phyloP scores from a whole-genome alignment of 2,797 vertebrate genomes.

The Muscicapa comitata region DNA sequence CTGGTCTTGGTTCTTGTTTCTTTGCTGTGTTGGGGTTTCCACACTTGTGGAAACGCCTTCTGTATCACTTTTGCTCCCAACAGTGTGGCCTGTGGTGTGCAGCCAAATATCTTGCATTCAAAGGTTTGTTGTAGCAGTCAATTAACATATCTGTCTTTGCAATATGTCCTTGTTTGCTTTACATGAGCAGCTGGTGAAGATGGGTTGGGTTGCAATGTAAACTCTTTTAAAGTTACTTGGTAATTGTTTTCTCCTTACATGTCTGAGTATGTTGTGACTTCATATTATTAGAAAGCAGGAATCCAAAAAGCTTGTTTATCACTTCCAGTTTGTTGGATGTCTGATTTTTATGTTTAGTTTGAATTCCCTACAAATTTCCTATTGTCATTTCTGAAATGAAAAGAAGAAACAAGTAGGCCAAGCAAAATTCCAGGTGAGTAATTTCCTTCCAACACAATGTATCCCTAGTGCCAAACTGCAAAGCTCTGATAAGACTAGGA shows the following conservation, averaged over 20 bases:
- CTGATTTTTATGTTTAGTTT: neutral
- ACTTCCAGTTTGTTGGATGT: neutral
- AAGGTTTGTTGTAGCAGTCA: neutral
- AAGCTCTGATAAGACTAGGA: neutral
- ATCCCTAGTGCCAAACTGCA: neutral
- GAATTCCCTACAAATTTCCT: neutral
- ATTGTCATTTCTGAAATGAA: neutral
- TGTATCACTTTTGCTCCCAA: neutral
- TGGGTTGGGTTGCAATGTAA: neutral
- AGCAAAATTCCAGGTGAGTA: neutral
- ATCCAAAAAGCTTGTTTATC: neutral
- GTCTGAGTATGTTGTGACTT: neutral
- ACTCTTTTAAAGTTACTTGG: neutral
- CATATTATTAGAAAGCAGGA: neutral
- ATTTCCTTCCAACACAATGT: neutral
- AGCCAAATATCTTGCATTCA: neutral
- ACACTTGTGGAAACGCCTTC: neutral
- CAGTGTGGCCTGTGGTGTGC: neutral
- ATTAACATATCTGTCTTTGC: neutral
- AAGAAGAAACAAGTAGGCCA: neutral
- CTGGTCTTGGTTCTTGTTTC: neutral
- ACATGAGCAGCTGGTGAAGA: neutral
- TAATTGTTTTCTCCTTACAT: neutral
- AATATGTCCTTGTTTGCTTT: neutral
- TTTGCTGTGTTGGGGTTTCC: neutral